Evolutionary conservation across 1,140 invertebrate species (phyloP).

Genomic region (Eriosoma lanigerum): DNA sequence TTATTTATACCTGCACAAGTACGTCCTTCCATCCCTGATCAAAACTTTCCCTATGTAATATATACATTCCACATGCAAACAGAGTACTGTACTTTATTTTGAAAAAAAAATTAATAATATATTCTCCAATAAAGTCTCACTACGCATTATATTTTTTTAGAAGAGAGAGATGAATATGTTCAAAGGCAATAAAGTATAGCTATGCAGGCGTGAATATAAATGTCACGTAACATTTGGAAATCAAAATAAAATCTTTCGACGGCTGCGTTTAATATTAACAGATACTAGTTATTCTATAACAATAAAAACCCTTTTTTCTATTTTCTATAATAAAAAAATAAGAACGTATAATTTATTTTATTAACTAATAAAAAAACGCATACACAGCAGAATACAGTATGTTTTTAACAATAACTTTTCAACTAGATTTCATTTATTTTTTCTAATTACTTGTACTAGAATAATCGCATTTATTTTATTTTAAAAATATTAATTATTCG

Average conservation of each 20-base stretch:
- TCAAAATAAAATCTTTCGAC: constrained; percentile 26
- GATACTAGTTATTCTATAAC: background rate
- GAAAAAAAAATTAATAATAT: background rate
- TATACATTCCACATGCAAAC: constrained; percentile 5
- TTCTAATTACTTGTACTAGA: too few relatives aligned
- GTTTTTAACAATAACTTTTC: too few relatives aligned
- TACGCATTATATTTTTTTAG: background rate
- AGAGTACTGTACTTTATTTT: constrained; percentile 16
- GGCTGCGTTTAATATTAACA: background rate
- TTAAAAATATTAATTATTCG: too few relatives aligned
- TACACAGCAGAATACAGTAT: background rate
- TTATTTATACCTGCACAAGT: constrained; percentile 47
- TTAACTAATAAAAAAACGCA: background rate
- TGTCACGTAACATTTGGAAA: background rate
- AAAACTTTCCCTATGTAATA: background rate
- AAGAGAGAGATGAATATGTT: background rate
- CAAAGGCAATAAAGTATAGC: constrained; percentile 18
- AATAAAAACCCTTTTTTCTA: background rate
- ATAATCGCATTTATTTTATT: too few relatives aligned
- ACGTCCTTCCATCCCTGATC: background rate
- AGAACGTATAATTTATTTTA: background rate
- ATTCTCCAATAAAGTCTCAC: background rate
- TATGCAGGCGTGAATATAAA: background rate
- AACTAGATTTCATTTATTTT: too few relatives aligned
- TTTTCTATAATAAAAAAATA: background rate